Base-by-base conservation (phyloP, 2,888 invertebrate species). In the Micoletzkya japonica region DNA sequence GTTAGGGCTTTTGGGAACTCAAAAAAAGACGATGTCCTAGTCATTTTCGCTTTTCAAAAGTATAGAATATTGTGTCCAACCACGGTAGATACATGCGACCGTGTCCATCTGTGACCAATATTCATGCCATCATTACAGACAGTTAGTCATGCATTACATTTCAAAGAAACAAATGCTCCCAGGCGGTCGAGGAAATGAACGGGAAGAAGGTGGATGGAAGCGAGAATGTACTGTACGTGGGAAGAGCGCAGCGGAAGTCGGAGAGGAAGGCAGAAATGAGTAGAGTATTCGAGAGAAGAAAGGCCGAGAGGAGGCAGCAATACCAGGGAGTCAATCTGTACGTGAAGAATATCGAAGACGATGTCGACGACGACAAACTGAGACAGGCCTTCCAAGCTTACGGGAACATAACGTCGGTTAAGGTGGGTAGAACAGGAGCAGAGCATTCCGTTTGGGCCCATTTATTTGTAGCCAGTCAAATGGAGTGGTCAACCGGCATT, bases 231-330 rank as follows among this genome's bases (percentile, higher is more conserved):
- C 71, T 99, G 82, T 97, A 94, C 88, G 97, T 97, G 17, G 96
- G 96, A 39, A 91, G 97, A 74, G 98, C 98, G 67, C 98, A 98
- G 87, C 98, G 98, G 90, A 96, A 96, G 88, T 93, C 93, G n/a
- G 98, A 99, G 87, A 92, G 98, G 71, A 94, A 95, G 86, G 93
- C 94, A 82, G 97, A 98, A 87, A 88, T 98, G 26, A 95, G 95
- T 86, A 91, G 95, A 72, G 93, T 93, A 86, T 97, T 95, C 87
- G 98, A 98, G 86, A 92, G 93, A 83, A 88, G 96, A 73, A 97
- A 97, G 88, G 80, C 75, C 44, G 83, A 85, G 72, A 77, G 85
- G 54, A 73, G 79, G 70, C 84, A 82, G 73, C 74, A 80, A 58
- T 90, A 89, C 84, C 88, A 89, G 86, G 98, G 97, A 70, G 96